These are phyloP conservation scores for Hyles lineata DNA, from an alignment of 2,888 invertebrate species.

Conservation along the genomic window DNA sequence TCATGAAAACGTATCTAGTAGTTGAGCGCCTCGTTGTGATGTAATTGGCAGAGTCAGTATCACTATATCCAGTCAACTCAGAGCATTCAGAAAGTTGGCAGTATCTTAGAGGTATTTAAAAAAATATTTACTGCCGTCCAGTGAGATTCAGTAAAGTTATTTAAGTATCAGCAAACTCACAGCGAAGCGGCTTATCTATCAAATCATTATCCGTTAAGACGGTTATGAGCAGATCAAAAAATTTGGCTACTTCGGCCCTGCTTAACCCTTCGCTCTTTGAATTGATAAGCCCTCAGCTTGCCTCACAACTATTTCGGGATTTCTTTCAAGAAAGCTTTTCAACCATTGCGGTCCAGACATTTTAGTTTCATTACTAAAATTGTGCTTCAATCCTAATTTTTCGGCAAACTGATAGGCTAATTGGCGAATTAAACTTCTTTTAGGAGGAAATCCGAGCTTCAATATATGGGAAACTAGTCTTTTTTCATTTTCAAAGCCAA, in stretches of 20 bases:
- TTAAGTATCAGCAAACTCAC: no score
- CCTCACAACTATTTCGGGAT: slow-evolving; percentile 42
- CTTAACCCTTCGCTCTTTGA: slow-evolving; percentile 45
- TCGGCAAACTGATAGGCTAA: slow-evolving; percentile 49
- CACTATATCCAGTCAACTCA: no score
- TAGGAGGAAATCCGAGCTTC: slow-evolving; percentile 43
- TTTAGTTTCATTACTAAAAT: slow-evolving; percentile 43
- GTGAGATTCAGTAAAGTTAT: no score
- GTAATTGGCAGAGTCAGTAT: no score
- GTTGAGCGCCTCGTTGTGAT: no score
- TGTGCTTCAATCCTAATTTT: slow-evolving; percentile 43
- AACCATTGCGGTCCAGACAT: slow-evolving; percentile 49
- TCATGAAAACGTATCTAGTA: no score
- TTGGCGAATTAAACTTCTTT: slow-evolving; percentile 41
- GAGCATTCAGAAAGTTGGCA: no score
- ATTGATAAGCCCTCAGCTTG: slow-evolving; percentile 51
- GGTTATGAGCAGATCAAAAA: slow-evolving; percentile 44
- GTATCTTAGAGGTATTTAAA: no score
- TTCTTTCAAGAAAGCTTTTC: slow-evolving; percentile 35
- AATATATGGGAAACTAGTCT: slow-evolving; percentile 36
- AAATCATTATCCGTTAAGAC: slow-evolving; percentile 46
- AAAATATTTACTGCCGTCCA: no score
- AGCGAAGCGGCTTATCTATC: slow-evolving; percentile 46
- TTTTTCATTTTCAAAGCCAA: slow-evolving; percentile 44
- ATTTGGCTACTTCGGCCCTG: slow-evolving; percentile 44